phyloP scores from a whole-genome alignment of 2,113 vertebrate genomes.

The Poeciliopsis occidentalis region DNA sequence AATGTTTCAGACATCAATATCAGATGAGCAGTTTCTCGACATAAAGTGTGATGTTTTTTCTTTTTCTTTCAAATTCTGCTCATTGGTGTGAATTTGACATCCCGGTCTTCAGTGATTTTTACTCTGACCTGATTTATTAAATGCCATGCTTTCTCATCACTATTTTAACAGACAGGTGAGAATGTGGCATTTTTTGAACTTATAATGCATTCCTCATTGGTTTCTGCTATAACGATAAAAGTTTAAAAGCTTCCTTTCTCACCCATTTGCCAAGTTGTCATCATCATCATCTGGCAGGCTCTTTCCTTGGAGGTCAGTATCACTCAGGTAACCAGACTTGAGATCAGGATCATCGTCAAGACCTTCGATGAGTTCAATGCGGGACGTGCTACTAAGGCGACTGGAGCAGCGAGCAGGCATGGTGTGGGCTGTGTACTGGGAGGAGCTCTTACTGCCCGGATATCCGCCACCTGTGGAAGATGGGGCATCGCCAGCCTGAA shows the following conservation, averaged over 20 bases:
- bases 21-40: no score
- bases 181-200: neutral
- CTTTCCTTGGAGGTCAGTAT: slow-evolving; percentile 92
- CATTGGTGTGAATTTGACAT: no score
- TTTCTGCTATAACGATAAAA: slow-evolving; percentile 8
- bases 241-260: slow-evolving; percentile 44
- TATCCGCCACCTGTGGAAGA: slow-evolving; percentile 85
- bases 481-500: slow-evolving; percentile 94
- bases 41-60: no score
- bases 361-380: slow-evolving; percentile 90
- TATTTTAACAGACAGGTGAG: no score
- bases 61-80: no score
- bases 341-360: slow-evolving; percentile 88
- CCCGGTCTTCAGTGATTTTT: no score
- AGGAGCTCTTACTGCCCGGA: slow-evolving; percentile 77
- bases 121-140: no score
- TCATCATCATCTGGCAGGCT: slow-evolving; percentile 90
- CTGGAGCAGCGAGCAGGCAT: slow-evolving; percentile 95
- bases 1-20: no score
- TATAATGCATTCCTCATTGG: neutral
- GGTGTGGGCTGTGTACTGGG: slow-evolving; percentile 91
- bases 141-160: no score
- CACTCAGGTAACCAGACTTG: slow-evolving; percentile 96
- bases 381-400: slow-evolving; percentile 90
- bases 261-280: slow-evolving; percentile 96